Conservation (phyloP, 2,797 vertebrate species). For the Labroides dimidiatus region DNA sequence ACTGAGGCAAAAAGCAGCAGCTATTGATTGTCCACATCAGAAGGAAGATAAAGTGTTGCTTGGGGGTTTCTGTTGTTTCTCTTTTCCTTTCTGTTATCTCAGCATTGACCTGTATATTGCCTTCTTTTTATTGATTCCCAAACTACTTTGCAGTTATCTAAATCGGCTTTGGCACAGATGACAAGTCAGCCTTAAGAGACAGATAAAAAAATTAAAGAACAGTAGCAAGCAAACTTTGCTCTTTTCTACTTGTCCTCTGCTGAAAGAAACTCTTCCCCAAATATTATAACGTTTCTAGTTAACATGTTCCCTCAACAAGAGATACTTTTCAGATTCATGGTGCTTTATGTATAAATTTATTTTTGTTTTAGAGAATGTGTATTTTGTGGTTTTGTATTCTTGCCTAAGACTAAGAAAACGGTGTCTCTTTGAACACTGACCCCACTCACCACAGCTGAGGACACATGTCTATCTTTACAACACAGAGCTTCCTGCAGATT, state of each 20-base stretch:
- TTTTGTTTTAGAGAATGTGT: neutral
- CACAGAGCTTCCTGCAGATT: slow-evolving; percentile 3
- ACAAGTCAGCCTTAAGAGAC: neutral
- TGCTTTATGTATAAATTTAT: neutral
- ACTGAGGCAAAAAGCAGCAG: neutral
- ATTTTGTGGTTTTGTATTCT: neutral
- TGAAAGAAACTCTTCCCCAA: no score
- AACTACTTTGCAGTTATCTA: neutral
- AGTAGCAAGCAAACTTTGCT: no score
- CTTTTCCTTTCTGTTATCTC: slow-evolving; percentile 17
- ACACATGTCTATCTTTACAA: neutral
- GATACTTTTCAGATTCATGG: neutral
- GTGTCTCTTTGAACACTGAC: neutral
- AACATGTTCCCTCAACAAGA: neutral
- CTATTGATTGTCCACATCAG: neutral
- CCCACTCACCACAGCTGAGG: neutral
- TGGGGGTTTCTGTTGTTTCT: neutral
- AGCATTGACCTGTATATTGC: neutral
- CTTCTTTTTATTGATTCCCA: neutral
- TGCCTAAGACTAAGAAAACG: neutral
- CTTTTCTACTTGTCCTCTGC: no score
- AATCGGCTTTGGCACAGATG: neutral
- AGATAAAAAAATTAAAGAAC: slow-evolving; percentile 7
- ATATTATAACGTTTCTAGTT: no score
- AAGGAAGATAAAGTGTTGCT: slow-evolving; percentile 1